Evolutionary conservation across 2,113 vertebrate species (phyloP).

Genomic region (Muscicapa adusta): DNA sequence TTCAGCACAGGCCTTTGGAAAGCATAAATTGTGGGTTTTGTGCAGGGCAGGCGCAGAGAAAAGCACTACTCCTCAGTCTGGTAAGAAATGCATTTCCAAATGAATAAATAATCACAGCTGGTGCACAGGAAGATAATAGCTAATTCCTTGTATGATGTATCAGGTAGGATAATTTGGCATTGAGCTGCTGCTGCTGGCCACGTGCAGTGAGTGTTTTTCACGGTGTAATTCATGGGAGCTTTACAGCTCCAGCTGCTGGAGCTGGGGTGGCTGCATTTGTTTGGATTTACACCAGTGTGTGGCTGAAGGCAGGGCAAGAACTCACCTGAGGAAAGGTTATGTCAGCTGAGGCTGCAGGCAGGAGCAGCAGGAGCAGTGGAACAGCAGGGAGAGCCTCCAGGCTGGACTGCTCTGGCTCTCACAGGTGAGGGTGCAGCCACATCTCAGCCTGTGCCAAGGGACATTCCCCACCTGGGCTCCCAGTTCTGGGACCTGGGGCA

Average conservation of each 20-base stretch:
- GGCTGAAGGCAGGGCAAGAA: neutral
- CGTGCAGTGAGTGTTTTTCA: neutral
- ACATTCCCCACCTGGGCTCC: neutral
- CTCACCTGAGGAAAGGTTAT: neutral
- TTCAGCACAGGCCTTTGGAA: neutral
- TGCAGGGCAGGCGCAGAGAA: constrained; percentile 4
- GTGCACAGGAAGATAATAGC: neutral
- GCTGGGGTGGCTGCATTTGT: neutral
- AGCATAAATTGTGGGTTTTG: neutral
- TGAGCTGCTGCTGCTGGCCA: constrained; percentile 10
- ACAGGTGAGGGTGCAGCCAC: too few species aligned
- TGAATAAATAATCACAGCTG: constrained; percentile 48
- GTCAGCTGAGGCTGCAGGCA: neutral
- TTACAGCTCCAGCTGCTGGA: neutral
- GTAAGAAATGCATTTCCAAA: constrained; percentile 29
- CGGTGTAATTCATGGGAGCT: neutral
- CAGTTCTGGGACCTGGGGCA: neutral
- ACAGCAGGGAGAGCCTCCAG: too few species aligned
- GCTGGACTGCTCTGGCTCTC: neutral
- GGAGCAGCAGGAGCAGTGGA: neutral
- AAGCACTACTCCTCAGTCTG: constrained; percentile 10
- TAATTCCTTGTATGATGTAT: constrained; percentile 13
- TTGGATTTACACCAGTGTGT: neutral
- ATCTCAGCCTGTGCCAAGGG: neutral
- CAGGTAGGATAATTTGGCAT: constrained; percentile 33